These are phyloP conservation scores for Sebastolobus altivelis DNA, from an alignment of 2,797 vertebrate species.

Conservation along the genomic window DNA sequence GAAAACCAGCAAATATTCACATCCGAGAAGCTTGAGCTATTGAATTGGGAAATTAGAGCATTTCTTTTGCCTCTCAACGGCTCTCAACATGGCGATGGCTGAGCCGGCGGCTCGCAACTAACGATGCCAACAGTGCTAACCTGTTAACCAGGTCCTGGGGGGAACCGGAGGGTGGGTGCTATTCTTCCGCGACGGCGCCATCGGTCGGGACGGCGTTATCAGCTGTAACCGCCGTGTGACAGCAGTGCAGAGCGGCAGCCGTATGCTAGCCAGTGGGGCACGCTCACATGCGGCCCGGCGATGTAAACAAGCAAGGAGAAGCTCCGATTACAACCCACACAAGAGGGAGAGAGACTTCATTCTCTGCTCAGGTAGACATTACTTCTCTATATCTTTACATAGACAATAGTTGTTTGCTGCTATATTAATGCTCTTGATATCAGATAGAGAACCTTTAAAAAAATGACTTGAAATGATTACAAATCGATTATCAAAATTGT, in stretches of 20 bases:
- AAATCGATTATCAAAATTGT: not conserved
- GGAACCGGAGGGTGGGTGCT: not conserved
- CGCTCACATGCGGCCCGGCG: not conserved
- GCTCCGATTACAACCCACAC: no score
- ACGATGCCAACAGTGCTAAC: not conserved
- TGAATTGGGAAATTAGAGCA: not conserved
- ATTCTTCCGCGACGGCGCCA: not conserved
- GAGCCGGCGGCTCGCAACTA: not conserved
- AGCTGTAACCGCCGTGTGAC: not conserved
- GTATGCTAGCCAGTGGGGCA: not conserved
- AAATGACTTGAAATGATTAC: not conserved
- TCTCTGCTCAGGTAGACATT: not conserved
- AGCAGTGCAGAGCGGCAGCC: not conserved
- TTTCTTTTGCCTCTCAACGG: not conserved
- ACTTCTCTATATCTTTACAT: not conserved
- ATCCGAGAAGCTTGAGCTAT: not conserved
- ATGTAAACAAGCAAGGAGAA: not conserved
- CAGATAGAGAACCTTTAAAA: not conserved
- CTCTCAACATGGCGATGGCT: not conserved
- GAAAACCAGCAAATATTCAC: not conserved
- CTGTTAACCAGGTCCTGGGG: not conserved
- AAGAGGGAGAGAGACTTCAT: not conserved
- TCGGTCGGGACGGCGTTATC: not conserved
- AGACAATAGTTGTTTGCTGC: not conserved
- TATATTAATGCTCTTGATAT: not conserved